phyloP scores from a whole-genome alignment of 1,140 invertebrate genomes.

The Harlomillsia oculata region DNA sequence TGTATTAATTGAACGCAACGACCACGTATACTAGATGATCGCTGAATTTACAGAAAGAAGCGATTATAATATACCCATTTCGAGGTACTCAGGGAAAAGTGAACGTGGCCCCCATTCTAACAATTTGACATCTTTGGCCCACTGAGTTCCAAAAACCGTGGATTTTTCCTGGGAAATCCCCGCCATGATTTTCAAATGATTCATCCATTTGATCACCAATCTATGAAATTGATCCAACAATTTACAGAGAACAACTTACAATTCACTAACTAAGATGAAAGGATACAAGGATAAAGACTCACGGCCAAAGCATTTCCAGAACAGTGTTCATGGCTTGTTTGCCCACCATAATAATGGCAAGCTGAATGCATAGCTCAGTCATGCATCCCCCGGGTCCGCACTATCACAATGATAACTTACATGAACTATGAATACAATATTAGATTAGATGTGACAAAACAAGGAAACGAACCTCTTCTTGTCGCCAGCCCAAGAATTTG shows the following conservation, averaged over 20 bases:
- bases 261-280: not conserved
- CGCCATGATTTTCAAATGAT: constrained; percentile 53
- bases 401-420: constrained; percentile 37
- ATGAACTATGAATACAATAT: too few species aligned
- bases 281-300: constrained; percentile 36
- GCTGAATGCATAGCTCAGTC: constrained; percentile 55
- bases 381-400: constrained; percentile 57
- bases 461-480: constrained; percentile 61
- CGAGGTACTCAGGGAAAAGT: constrained; percentile 51
- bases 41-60: too few species aligned
- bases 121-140: constrained; percentile 85
- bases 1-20: not conserved
- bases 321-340: constrained; percentile 57
- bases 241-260: not conserved
- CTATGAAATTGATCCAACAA: constrained; percentile 30
- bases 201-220: constrained; percentile 60
- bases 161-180: constrained; percentile 41
- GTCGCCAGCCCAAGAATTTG: constrained; percentile 60
- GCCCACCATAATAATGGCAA: constrained; percentile 60
- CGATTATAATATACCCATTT: constrained; percentile 37
- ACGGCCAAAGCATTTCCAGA: constrained; percentile 52
- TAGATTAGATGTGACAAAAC: constrained; percentile 1
- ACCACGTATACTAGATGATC: constrained; percentile 36
- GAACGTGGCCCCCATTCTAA: constrained; percentile 69
- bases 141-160: constrained; percentile 50